Conservation (phyloP, 2,113 vertebrate genomes). For the Apistogramma diplotaenia region DNA sequence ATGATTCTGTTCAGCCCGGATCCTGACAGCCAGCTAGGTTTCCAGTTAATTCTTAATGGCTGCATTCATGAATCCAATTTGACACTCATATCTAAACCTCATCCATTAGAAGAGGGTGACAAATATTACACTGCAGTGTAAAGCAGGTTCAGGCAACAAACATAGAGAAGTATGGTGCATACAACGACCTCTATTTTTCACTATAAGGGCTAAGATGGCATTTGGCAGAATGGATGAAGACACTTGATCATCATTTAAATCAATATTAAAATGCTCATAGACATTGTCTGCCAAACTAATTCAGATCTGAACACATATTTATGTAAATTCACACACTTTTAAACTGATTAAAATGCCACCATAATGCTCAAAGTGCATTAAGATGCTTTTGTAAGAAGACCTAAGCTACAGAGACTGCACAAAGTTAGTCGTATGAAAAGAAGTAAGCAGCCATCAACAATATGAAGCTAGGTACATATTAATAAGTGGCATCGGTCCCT, state of each 20-base stretch:
- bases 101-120: neutral
- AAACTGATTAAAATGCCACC: neutral
- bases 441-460: neutral
- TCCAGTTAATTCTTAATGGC: constrained; percentile 1
- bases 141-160: neutral
- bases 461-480: neutral
- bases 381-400: neutral
- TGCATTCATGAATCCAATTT: constrained; percentile 6
- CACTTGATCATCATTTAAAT: neutral
- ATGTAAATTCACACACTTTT: neutral
- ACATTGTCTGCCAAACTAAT: neutral
- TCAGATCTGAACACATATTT: neutral
- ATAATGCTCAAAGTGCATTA: neutral
- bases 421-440: neutral
- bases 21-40: neutral
- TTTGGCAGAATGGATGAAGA: neutral
- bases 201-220: neutral
- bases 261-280: neutral
- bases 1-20: neutral
- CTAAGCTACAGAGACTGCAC: neutral
- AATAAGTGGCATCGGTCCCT: neutral
- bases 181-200: neutral
- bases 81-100: neutral
- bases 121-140: neutral
- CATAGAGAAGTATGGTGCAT: neutral